Evolutionary conservation across 2,888 invertebrate genomes (phyloP), one percentile per base, ranked within the genome.

Genomic region (Asteroscopus sphinx): DNA sequence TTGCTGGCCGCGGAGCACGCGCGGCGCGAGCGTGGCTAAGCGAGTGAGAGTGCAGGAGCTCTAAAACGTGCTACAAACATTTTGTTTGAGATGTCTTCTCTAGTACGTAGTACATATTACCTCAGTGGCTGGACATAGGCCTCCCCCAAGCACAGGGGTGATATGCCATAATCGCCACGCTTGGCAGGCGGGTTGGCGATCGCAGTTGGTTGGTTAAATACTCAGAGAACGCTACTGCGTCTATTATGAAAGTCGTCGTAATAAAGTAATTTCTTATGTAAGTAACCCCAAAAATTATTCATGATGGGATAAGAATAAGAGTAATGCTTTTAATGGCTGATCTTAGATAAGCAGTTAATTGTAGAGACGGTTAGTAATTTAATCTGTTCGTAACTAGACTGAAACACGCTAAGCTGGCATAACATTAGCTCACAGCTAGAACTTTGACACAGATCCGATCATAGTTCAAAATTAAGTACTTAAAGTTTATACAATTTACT

Each of bases 401-500:
- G 40, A 39, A 54, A 55, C 28, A 33, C 15, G 17, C 17, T 47
- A 17, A 64, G 51, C 61, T 62, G 36, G 25, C 37, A 21, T 3
- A 11, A 49, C 59, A 66, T 76, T 70, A 56, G 28, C 55, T 41
- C n/a, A n/a, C n/a, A n/a, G n/a, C n/a, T n/a, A 4, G 42, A 67
- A 70, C 58, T 77, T 68, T 49, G 46, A 57, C 64, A 57, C 45
- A 45, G 49, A 70, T 58, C 49, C 45, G 65, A 51, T 64, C 54
- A 60, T 60, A 59, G 60, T 62, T 57, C 48, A 66, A 64, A 65
- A 68, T 70, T 61, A 52, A 47, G 40, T 63, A 51, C 56, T 57
- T 39, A 35, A 62, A 41, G 60, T 53, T 63, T 25, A 52, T 42
- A 58, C 15, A 63, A 59, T 56, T 49, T 44, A 39, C 54, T 57